These are phyloP conservation scores for Cylindroiulus punctatus DNA, from an alignment of 2,888 invertebrate genomes.

Conservation along the genomic window DNA sequence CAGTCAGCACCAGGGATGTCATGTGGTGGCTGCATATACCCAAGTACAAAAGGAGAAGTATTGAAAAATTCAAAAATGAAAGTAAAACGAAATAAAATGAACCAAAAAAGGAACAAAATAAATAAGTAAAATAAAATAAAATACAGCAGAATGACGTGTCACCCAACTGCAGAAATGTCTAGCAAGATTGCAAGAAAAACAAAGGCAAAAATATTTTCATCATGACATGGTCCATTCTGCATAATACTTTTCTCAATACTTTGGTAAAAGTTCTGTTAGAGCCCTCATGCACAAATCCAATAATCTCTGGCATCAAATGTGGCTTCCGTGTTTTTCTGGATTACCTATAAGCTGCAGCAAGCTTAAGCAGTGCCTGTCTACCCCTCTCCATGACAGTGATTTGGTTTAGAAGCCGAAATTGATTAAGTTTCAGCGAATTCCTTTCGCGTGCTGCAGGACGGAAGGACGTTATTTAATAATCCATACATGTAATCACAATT, in stretches of 20 bases:
- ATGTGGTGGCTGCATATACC: no score
- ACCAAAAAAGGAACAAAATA: no score
- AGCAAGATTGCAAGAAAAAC: no score
- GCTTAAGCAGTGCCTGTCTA: neutral
- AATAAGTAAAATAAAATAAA: no score
- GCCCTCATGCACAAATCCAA: neutral
- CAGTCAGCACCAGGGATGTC: no score
- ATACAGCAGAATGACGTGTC: no score
- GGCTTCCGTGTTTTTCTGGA: constrained; percentile 33
- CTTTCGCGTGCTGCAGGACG: neutral
- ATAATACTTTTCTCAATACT: neutral
- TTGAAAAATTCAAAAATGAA: no score
- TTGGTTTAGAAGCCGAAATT: constrained; percentile 16
- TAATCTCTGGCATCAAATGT: neutral
- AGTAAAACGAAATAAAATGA: no score
- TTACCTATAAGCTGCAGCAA: neutral
- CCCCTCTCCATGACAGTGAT: neutral
- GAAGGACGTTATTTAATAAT: constrained; percentile 31
- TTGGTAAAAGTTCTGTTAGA: neutral
- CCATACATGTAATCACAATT: neutral
- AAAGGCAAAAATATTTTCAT: neutral
- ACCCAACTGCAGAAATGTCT: no score
- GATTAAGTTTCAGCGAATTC: constrained; percentile 32
- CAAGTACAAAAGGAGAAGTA: no score
- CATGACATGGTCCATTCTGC: neutral